phyloP scores from a whole-genome alignment of 2,113 vertebrate genomes.

The Carassius carassius region DNA sequence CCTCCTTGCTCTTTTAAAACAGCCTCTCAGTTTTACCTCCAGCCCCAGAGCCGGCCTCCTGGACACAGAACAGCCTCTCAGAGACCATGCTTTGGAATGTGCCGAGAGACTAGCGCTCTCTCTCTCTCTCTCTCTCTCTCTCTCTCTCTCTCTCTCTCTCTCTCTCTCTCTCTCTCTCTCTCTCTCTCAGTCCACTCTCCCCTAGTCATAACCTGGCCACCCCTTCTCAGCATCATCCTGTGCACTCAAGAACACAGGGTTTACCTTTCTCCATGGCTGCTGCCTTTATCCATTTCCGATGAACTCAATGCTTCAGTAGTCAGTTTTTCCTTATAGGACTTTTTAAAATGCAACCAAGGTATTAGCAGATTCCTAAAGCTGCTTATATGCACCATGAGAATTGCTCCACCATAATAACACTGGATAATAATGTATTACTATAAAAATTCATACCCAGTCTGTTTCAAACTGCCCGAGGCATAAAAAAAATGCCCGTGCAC shows the following conservation, averaged over 20 bases:
- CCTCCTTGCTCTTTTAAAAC: constrained; percentile 54
- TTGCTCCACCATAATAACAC: not conserved
- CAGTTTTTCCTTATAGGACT: not conserved
- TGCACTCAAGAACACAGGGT: not conserved
- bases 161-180: constrained; percentile 12
- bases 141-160: constrained; percentile 26
- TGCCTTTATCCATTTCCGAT: not conserved
- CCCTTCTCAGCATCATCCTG: constrained; percentile 49
- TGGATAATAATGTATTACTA: not conserved
- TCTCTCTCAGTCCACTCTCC: constrained; percentile 13
- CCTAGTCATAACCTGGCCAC: constrained; percentile 42
- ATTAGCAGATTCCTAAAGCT: not conserved
- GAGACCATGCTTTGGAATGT: constrained; percentile 50
- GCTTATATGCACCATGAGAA: not conserved
- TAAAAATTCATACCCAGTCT: not conserved
- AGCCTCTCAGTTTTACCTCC: constrained; percentile 50
- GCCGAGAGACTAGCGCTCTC: constrained; percentile 48
- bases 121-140: too few relatives aligned
- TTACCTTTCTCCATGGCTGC: not conserved
- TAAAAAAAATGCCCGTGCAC: not conserved
- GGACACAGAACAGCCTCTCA: constrained; percentile 60
- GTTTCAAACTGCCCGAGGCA: not conserved
- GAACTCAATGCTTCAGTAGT: not conserved
- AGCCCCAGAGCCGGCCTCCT: constrained; percentile 59
- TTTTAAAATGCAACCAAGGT: not conserved